Evolutionary conservation across 2,113 vertebrate species (phyloP).

Genomic region (Bos taurus): ARS-UCD2.0 NC_037330.1:42351001-42351500

Average conservation of each 20-base stretch:
- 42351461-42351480: neutral
- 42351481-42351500: neutral
- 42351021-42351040: neutral
- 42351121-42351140: neutral
- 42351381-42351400: neutral
- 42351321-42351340: neutral
- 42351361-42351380: neutral
- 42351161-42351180: neutral
- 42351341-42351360: neutral
- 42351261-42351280: neutral
- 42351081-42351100: neutral
- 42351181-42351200: neutral
- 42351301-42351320: no score
- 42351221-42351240: neutral
- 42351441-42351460: neutral
- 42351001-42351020: neutral
- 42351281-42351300: neutral
- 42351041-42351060: neutral
- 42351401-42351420: neutral
- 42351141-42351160: neutral
- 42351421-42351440: neutral
- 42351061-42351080: neutral
- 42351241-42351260: neutral
- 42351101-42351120: neutral
- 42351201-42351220: neutral